Percentiles rank a stretch among this genome's conserved stretches.
phyloP scores from a whole-genome alignment of 2,888 invertebrate genomes.

The Watsonalla binaria region DNA sequence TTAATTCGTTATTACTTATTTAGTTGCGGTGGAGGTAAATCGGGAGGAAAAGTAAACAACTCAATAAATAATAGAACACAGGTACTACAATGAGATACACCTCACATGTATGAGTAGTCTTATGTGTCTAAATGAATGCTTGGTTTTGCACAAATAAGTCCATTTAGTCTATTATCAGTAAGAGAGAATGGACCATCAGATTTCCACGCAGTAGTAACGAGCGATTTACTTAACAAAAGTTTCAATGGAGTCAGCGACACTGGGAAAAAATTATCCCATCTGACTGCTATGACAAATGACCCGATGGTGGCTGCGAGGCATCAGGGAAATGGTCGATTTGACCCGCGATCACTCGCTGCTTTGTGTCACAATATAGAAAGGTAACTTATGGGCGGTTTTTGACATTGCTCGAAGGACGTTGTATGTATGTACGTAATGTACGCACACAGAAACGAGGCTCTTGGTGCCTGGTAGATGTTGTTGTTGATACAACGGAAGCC shows the following conservation, averaged over 20 bases:
- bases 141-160: constrained; percentile 5
- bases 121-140: too few species aligned
- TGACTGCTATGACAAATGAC: constrained; percentile 71
- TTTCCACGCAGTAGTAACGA: constrained; percentile 53
- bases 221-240: constrained; percentile 64
- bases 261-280: constrained; percentile 73
- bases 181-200: constrained; percentile 51
- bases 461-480: too few species aligned
- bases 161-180: constrained; percentile 47
- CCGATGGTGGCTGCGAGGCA: constrained; percentile 42
- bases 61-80: too few species aligned
- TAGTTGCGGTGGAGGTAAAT: too few species aligned
- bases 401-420: too few species aligned
- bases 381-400: too few species aligned
- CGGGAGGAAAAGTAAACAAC: too few species aligned
- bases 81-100: too few species aligned
- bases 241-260: constrained; percentile 63
- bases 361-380: constrained; percentile 19
- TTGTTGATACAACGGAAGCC: constrained; percentile 14
- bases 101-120: too few species aligned
- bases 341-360: constrained; percentile 52
- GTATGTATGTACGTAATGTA: too few species aligned
- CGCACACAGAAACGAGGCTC: too few species aligned
- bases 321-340: constrained; percentile 63
- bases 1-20: too few species aligned